Base-by-base conservation (phyloP, 1,140 invertebrate species). In the Diorhabda sublineata region DNA sequence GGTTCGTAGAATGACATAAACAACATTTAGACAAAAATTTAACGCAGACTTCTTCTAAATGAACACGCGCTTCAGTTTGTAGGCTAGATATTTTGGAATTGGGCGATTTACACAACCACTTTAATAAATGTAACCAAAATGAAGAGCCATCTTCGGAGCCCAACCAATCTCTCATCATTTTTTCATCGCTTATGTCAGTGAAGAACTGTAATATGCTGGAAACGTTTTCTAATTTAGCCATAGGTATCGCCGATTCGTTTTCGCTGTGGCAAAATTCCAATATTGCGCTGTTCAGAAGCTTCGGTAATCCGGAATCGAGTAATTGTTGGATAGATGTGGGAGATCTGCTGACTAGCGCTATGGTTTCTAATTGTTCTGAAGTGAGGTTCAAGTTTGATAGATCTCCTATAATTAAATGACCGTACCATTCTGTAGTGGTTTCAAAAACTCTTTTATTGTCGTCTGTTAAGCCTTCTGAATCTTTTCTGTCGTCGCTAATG, bases 141-240 rank as follows among this genome's bases (percentile, higher is more conserved):
- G 86, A 84, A 41, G 88, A 88, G 2, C 93, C 93, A 73, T 93
- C 88, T 62, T 86, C 82, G 3, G 85, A 86, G 3, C 93, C 94
- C 41, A 96, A 84, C 94, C 93, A 96, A 79, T 95, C 91, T 67
- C 93, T 90, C 84, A 96, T 90, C 68, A 87, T 83, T 5, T 90
- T 87, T 75, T 94, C 92, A 6, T 89, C 87, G 79, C 92, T 92
- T 58, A 93, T 84, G 64, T 91, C 88, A 1, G 90, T 88, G 71
- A 94, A 89, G 82, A 95, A 95, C 75, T 92, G 88, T 47, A 97
- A 84, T 42, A 95, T 87, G 58, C 86, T 84, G 3, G 88, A 83
- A 60, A 88, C 82, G 69, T 83, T 85, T 45, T 86, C 83, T 58
- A 85, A 80, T 73, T 83, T 82, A 4, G 80, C 82, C 83, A 86